Evolutionary conservation across 2,113 vertebrate genomes (phyloP).

Genomic region (Polypterus bichir): DNA sequence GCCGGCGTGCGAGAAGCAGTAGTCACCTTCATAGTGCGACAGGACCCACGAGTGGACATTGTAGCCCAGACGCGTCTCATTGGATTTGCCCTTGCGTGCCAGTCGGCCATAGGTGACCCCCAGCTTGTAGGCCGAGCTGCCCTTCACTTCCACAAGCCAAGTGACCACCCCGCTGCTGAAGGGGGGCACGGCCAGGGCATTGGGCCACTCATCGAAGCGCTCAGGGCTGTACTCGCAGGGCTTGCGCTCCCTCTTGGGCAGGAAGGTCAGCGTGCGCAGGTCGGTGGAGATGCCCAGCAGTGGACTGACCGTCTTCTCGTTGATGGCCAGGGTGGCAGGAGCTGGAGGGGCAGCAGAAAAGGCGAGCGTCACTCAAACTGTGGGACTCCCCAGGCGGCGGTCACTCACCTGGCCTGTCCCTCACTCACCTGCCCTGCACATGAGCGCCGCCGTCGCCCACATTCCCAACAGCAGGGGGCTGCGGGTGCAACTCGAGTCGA

Average conservation of each 20-base stretch:
- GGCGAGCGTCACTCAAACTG: accelerated
- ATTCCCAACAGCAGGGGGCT: constrained; percentile 70
- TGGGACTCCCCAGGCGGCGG: accelerated
- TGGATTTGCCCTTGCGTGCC: constrained; percentile 65
- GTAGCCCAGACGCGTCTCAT: constrained; percentile 64
- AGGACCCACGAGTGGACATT: constrained; percentile 79
- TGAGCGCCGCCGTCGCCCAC: constrained; percentile 70
- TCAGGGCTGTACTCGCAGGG: constrained; percentile 47
- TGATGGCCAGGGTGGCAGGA: constrained; percentile 48
- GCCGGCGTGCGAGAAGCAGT: constrained; percentile 63
- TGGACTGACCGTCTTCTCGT: constrained; percentile 66
- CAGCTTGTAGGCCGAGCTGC: constrained; percentile 78
- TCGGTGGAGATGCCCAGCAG: constrained; percentile 66
- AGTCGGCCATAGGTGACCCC: constrained; percentile 71
- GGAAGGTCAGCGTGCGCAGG: constrained; percentile 63
- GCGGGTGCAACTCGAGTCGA: constrained; percentile 60
- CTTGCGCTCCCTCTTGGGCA: constrained; percentile 50
- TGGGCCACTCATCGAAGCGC: constrained; percentile 83
- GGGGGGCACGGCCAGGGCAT: constrained; percentile 54
- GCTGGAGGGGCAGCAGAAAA: constrained; percentile 24
- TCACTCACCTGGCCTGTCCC: not conserved
- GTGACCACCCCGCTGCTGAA: constrained; percentile 60
- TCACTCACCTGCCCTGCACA: constrained; percentile 60
- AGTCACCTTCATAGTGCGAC: constrained; percentile 67
- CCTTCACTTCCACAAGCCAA: constrained; percentile 67